Base-by-base conservation (phyloP, 2,888 invertebrate genomes). In the Drosophila mimetica region DNA sequence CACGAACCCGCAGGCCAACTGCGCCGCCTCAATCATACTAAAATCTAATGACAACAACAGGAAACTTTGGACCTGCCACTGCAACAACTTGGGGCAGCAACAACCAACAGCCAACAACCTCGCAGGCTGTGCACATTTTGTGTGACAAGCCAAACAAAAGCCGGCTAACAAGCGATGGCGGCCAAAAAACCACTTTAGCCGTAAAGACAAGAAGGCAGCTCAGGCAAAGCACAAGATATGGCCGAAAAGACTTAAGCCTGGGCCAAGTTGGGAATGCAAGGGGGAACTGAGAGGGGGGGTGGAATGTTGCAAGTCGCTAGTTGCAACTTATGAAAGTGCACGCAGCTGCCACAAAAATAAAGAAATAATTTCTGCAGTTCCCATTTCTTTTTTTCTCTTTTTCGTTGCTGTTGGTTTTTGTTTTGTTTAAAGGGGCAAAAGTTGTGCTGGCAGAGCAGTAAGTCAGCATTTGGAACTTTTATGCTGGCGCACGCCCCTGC, bases 271-370 rank as follows among this genome's bases (percentile, higher is more conserved):
- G 13, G 44, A n/a, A n/a, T 22, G 37, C 48, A 11, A 18, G 25
- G 14, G 7, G 25, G 4, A 4, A n/a, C n/a, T n/a, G n/a, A n/a
- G n/a, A 2, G 44, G 22, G 65, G 61, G 50, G 72, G 67, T 16
- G 57, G 75, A 70, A 61, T 85, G 39, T 39, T 39, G 20, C 39
- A 79, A 77, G 86, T 79, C 79, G 80, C 86, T 55, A 83, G 77
- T 82, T 85, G 85, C 85, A 67, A 83, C 83, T 83, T 83, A 83
- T 86, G 86, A 86, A 86, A 83, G 83, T 86, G 86, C 83, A 86
- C 83, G 85, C 85, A 75, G 60, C 44, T 39, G 67, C 69, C 72
- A 61, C 72, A 76, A 73, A 71, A 80, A 76, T 74, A 80, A 59
- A 67, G 76, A 80, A 71, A 65, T 47, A 63, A 57, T 69, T 72